Base-by-base conservation (phyloP, 2,888 invertebrate genomes). In the Drosophila monieri region DNA sequence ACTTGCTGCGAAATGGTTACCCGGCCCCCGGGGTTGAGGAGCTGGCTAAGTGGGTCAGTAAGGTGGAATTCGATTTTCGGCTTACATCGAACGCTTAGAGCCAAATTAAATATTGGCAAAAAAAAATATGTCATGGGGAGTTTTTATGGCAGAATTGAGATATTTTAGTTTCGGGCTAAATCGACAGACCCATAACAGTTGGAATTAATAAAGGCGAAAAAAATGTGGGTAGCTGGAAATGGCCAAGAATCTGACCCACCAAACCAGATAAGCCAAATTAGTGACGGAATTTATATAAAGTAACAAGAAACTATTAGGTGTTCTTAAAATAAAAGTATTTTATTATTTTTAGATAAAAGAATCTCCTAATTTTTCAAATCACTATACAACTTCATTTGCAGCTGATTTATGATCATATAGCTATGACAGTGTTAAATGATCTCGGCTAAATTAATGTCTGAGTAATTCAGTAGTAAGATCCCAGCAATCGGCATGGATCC, bases 31-130 rank as follows among this genome's bases (percentile, higher is more conserved):
- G 52, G 53, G 47, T 56, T 67, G 66, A 60, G 59, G 60, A 68
- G 73, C 62, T 46, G 68, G 48, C 66, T 75, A 78, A 70, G 85
- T 85, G 79, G 81, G 81, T 85, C 85, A 84, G 85, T 84, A 84
- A 80, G 80, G 81, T 81, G 85, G 73, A 72, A 69, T 84, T 69
- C 71, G 73, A 68, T 80, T 70, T 72, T 73, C 77, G 39, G 67
- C 70, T 74, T 41, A 62, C 67, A 73, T 76, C 61, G 76, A 80
- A 80, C 84, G 78, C 73, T 78, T 55, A 73, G 61, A 69, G 77
- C 73, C 44, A 81, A 85, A 81, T 78, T 74, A 79, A 81, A 76
- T 80, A 61, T 61, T 64, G 61, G 46, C 60, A 70, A 70, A 73
- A 66, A 18, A 18, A 69, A 62, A 80, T 66, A 76, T 68, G 71